Percentiles rank a stretch among this genome's conserved stretches.
Conservation (phyloP, 2,888 invertebrate genomes). For the Volucella bombylans region DNA sequence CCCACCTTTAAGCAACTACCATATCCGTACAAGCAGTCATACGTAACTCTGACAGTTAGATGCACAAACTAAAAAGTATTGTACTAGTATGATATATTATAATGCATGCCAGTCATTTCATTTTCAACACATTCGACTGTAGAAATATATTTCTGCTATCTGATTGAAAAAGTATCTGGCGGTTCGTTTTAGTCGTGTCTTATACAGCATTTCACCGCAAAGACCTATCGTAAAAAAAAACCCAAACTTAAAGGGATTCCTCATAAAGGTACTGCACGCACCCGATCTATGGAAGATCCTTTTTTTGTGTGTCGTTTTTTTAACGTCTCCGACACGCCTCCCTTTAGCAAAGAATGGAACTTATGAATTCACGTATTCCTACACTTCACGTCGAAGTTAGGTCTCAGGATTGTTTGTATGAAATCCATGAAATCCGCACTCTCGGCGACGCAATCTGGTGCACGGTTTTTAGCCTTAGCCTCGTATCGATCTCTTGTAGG, state of each 20-base stretch:
- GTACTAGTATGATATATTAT: background rate
- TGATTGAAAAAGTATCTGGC: constrained; percentile 59
- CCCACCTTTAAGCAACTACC: constrained; percentile 26
- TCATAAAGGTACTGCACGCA: constrained; percentile 20
- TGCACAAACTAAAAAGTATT: constrained; percentile 48
- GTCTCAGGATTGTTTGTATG: constrained; percentile 22
- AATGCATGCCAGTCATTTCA: constrained; percentile 47
- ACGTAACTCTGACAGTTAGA: constrained; percentile 26
- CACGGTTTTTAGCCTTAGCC: constrained; percentile 34
- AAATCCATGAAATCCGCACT: constrained; percentile 54
- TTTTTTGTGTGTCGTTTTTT: constrained; percentile 16
- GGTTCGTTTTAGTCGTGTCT: background rate
- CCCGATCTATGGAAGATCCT: constrained; percentile 49
- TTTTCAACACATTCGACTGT: constrained; percentile 67
- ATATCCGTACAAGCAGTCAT: constrained; percentile 7
- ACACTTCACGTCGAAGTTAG: constrained; percentile 23
- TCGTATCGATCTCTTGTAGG: constrained; percentile 42
- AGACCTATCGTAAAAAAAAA: constrained; percentile 4
- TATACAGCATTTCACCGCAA: background rate
- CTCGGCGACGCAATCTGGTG: constrained; percentile 54
- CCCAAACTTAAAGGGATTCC: constrained; percentile 35
- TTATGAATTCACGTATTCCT: constrained; percentile 62
- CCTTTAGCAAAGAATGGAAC: constrained; percentile 56
- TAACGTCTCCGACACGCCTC: constrained; percentile 63
- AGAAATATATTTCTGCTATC: constrained; percentile 46